A percentile compares a stretch with the other conserved stretches of the same genome.
phyloP scores from a whole-genome alignment of 2,113 vertebrate genomes.

The Osmerus mordax region DNA sequence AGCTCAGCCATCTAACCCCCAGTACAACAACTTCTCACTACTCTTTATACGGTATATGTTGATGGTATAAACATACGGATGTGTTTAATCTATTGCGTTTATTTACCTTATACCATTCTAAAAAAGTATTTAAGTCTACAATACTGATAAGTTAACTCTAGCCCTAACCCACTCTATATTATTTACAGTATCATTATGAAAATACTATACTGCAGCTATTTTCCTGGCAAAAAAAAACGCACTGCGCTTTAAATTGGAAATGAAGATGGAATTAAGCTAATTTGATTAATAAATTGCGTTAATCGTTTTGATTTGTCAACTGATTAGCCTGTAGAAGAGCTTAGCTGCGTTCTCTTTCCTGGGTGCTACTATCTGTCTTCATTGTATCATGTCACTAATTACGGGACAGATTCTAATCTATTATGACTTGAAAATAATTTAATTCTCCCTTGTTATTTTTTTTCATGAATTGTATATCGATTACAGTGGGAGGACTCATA shows the following conservation, averaged over 20 bases:
- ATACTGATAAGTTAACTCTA: no score
- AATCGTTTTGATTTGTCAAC: slow-evolving; percentile 53
- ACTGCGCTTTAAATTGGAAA: slow-evolving; percentile 42
- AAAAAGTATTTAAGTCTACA: no score
- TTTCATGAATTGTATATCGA: slow-evolving; percentile 31
- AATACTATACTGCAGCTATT: no score
- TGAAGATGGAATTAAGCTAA: slow-evolving; percentile 41
- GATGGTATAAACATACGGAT: background rate
- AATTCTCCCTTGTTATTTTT: slow-evolving; percentile 33
- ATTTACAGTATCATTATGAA: no score
- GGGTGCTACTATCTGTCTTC: slow-evolving; percentile 37
- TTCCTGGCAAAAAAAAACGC: no score
- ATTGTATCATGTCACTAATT: slow-evolving; percentile 53
- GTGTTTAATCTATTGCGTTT: no score
- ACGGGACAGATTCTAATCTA: slow-evolving; percentile 28
- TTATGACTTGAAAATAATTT: slow-evolving; percentile 48
- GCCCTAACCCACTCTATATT: no score
- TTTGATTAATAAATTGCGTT: slow-evolving; percentile 48
- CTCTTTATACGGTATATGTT: background rate
- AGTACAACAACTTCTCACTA: background rate
- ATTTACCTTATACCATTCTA: no score
- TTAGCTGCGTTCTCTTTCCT: slow-evolving; percentile 23
- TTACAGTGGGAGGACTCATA: slow-evolving; percentile 1
- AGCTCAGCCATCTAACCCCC: no score
- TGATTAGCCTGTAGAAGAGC: slow-evolving; percentile 54